Evolutionary conservation across 2,113 vertebrate species (phyloP), one percentile per base, ranked within the genome.

Genomic region (Apodemus sylvaticus): DNA sequence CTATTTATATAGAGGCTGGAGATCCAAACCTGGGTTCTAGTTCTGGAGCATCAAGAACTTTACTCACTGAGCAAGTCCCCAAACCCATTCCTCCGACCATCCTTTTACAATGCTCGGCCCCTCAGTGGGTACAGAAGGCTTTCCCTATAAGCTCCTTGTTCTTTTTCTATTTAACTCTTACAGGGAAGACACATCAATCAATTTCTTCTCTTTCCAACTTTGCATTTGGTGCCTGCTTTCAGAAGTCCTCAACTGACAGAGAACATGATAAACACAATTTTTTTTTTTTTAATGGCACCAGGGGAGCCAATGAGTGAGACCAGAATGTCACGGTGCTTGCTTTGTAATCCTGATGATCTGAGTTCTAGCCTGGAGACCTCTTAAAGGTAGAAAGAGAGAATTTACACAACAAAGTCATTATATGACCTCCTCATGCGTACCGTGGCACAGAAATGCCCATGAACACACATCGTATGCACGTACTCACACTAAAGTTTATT

Each of bases 81-180:
- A 53, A 55, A 12, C 17, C 4, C 19, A 13, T 20, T 85, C 14
- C 42, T 51, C 62, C 2, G 3, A 13, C 9, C 1, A 82, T 93
- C 20, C 8, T 82, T 3, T 6, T 24, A 36, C 8, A 66, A 0
- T 0, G 48, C 26, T 53, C 17, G 58, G 85, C 16, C 4, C 20
- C 79, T 13, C 55, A 34, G 9, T 16, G 51, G 24, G 8, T 10
- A 26, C 19, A 74, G 31, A 91, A 73, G 31, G 14, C 16, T 22
- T 81, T 62, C 4, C 53, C 3, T 42, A 3, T 11, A 19, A 79
- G 6, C 5, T 70, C 60, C 31, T 79, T 3, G 1, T 74, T 20
- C 3, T 0, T 14, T 6, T 81, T 4, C 31, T n/a, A 0, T 89
- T 89, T 48, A 26, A 31, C 70, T 55, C 78, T 79, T 48, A 60